These are phyloP conservation scores for Phalacrocorax carbo DNA, from an alignment of 2,113 vertebrate species.

Conservation along the genomic window DNA sequence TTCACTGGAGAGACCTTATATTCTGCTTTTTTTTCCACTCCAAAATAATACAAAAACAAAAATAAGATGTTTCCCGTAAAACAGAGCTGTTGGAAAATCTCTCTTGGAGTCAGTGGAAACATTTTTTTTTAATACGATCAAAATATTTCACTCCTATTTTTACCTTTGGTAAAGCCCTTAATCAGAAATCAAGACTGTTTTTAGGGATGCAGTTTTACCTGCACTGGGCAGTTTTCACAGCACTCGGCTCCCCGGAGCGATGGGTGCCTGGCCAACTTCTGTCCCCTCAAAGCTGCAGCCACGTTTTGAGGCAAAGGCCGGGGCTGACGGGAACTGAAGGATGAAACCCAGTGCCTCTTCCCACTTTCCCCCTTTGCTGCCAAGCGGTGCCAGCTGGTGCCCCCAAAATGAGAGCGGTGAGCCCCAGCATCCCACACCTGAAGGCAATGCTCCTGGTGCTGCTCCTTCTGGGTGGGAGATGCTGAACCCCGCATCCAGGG, in stretches of 20 bases:
- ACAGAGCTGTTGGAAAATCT: not conserved
- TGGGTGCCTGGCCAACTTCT: not conserved
- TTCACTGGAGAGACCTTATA: not conserved
- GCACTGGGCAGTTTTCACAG: not conserved
- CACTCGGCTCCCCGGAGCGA: rapidly evolving
- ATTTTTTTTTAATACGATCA: not conserved
- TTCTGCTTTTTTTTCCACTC: not conserved
- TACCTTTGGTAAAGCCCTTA: not conserved
- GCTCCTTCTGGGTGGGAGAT: not conserved
- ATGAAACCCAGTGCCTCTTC: not conserved
- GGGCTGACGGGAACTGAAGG: not conserved
- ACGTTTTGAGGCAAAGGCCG: rapidly evolving
- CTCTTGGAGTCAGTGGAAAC: not conserved
- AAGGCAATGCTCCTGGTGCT: not conserved
- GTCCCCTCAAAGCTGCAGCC: not conserved
- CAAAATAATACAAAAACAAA: not conserved
- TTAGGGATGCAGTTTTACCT: not conserved
- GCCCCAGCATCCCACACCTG: not conserved
- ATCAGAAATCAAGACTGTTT: not conserved
- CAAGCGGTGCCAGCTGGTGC: rapidly evolving
- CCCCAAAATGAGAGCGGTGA: rapidly evolving
- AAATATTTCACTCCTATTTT: constrained; percentile 32
- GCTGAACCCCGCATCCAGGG: not conserved
- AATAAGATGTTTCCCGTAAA: not conserved
- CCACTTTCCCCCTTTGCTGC: not conserved